These are phyloP conservation scores for Eupithecia subfuscata DNA, from an alignment of 2,888 invertebrate species.

Conservation along the genomic window DNA sequence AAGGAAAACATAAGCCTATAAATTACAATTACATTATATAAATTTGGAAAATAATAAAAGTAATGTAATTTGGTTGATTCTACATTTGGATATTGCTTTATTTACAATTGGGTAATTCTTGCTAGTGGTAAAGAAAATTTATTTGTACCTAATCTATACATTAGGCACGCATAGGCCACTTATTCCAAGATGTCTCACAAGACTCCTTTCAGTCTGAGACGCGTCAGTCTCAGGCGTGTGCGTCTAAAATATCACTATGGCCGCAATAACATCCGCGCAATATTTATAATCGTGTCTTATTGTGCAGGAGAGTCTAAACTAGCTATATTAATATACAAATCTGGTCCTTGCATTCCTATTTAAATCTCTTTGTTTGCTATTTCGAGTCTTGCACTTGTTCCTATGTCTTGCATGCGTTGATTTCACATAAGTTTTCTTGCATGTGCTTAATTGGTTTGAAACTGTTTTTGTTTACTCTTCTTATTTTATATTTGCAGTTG, in stretches of 20 bases:
- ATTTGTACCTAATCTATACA: background rate
- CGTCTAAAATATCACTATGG: background rate
- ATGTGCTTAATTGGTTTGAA: background rate
- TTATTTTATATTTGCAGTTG: background rate
- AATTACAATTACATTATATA: background rate
- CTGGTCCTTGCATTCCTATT: conserved; percentile 17
- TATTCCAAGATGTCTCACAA: background rate
- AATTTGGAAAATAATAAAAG: background rate
- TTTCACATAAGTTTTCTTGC: background rate
- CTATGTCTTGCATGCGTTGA: too few relatives aligned
- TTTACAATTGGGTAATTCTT: too few relatives aligned
- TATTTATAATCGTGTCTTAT: background rate
- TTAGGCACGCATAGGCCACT: background rate
- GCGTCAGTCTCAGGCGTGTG: background rate
- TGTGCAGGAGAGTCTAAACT: background rate
- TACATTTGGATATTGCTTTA: too few relatives aligned
- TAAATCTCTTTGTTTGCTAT: conserved; percentile 23
- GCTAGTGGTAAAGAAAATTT: too few relatives aligned
- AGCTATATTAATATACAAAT: conserved; percentile 17
- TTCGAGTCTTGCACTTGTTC: conserved; percentile 4
- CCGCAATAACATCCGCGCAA: background rate
- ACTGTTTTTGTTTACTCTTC: background rate
- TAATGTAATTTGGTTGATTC: background rate
- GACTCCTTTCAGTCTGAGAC: background rate
- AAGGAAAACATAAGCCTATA: background rate